Conservation (phyloP, 2,888 invertebrate genomes). For the Aplocera efformata region DNA sequence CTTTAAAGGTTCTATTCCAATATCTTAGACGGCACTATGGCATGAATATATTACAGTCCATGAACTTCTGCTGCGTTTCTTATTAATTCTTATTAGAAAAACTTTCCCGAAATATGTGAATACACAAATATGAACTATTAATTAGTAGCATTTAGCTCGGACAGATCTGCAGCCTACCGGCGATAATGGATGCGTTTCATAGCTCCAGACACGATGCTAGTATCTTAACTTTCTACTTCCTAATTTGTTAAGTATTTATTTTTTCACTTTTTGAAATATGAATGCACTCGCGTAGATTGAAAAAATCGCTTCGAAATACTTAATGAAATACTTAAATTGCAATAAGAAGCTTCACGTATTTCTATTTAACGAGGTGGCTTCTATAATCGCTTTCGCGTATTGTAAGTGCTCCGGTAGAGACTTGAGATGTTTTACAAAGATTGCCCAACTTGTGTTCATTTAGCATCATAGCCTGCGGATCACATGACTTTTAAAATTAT, state of each 20-base stretch:
- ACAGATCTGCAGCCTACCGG: slow-evolving; percentile 59
- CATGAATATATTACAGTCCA: slow-evolving; percentile 78
- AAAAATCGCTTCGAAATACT: slow-evolving; percentile 67
- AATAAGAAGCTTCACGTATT: slow-evolving; percentile 69
- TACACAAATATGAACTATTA: slow-evolving; percentile 69
- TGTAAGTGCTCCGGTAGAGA: slow-evolving; percentile 66
- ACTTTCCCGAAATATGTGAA: slow-evolving; percentile 74
- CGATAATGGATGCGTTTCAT: slow-evolving; percentile 66
- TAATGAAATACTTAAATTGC: slow-evolving; percentile 56
- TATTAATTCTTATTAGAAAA: slow-evolving; percentile 74
- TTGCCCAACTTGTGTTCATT: slow-evolving; percentile 62
- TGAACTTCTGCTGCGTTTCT: slow-evolving; percentile 79
- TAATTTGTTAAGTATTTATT: slow-evolving; percentile 59
- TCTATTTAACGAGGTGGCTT: slow-evolving; percentile 66
- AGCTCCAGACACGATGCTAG: slow-evolving; percentile 76
- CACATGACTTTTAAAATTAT: slow-evolving; percentile 58
- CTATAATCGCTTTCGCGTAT: slow-evolving; percentile 70
- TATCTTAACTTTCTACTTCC: slow-evolving; percentile 72
- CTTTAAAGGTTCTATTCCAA: slow-evolving; percentile 78
- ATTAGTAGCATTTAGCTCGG: slow-evolving; percentile 67
- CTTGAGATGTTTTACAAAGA: slow-evolving; percentile 44
- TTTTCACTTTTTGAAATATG: slow-evolving; percentile 72
- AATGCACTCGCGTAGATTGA: slow-evolving; percentile 76
- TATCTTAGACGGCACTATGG: slow-evolving; percentile 81
- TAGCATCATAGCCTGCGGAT: slow-evolving; percentile 67